A percentile compares a stretch with the other conserved stretches of the same genome.
These are phyloP conservation scores for Equus quagga DNA, from an alignment of 2,113 vertebrate genomes.

Conservation along the genomic window DNA sequence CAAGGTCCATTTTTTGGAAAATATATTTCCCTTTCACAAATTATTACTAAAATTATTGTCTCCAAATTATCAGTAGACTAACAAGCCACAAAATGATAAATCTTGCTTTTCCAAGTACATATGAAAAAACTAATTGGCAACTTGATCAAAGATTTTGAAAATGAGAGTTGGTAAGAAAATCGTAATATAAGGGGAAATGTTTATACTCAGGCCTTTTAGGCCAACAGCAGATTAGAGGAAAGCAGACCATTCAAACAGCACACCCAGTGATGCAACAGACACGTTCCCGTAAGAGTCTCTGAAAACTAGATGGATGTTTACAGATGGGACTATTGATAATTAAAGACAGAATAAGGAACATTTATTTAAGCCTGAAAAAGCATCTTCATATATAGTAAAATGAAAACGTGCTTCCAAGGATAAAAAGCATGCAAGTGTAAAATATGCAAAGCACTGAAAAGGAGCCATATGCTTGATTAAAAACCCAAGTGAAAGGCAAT, in stretches of 20 bases:
- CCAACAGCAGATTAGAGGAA: neutral
- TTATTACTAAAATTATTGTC: neutral
- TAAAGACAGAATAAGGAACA: neutral
- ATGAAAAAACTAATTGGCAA: neutral
- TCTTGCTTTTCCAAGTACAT: neutral
- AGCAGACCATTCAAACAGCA: neutral
- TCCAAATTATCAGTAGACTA: neutral
- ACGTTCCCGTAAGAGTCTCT: neutral
- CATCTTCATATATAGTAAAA: neutral
- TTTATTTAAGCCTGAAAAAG: neutral
- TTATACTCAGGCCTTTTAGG: neutral
- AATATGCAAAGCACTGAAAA: rapidly evolving
- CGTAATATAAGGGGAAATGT: rapidly evolving
- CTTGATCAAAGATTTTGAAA: neutral
- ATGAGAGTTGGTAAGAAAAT: neutral
- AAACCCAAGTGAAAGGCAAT: neutral
- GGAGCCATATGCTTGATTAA: rapidly evolving
- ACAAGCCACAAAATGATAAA: neutral
- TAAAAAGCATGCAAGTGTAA: neutral
- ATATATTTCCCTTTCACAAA: neutral
- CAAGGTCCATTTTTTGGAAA: neutral
- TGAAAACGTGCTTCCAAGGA: too few relatives aligned
- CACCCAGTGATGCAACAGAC: neutral
- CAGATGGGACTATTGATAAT: neutral
- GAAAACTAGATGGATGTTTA: neutral